Evolutionary conservation across 2,797 vertebrate genomes (phyloP).

Genomic region (Hydrocynus forskahlii): DNA sequence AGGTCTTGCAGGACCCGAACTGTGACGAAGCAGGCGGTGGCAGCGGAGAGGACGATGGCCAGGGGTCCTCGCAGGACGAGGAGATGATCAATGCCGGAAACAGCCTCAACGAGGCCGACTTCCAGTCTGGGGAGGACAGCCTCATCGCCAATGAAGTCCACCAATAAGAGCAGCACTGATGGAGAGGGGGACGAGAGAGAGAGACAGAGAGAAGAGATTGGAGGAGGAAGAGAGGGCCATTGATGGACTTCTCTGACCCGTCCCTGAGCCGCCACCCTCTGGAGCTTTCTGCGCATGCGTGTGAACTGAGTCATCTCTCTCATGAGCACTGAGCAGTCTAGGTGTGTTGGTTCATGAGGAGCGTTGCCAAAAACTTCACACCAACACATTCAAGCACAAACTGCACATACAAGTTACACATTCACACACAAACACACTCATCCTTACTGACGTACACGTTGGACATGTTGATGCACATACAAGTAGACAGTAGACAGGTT

Average conservation of each 20-base stretch:
- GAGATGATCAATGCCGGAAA: constrained; percentile 86
- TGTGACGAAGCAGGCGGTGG: constrained; percentile 82
- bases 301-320: constrained; percentile 28
- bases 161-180: constrained; percentile 78
- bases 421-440: constrained; percentile 8
- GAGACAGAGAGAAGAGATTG: constrained; percentile 13
- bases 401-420: constrained; percentile 8
- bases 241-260: background rate
- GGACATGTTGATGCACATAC: background rate
- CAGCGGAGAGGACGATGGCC: constrained; percentile 82
- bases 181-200: constrained; percentile 51
- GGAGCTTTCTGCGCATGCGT: constrained; percentile 22
- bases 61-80: constrained; percentile 89
- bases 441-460: background rate
- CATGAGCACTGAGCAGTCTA: background rate
- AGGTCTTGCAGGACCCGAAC: constrained; percentile 93
- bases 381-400: constrained; percentile 40
- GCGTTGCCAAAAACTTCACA: constrained; percentile 39
- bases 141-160: constrained; percentile 98
- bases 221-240: constrained; percentile 7
- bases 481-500: constrained; percentile 2
- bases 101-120: constrained; percentile 93
- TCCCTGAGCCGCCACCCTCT: constrained; percentile 31
- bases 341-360: constrained; percentile 32
- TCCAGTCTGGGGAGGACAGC: constrained; percentile 98